Evolutionary conservation across 2,888 invertebrate species (phyloP).

Genomic region (Drosophila buzzatii): DNA sequence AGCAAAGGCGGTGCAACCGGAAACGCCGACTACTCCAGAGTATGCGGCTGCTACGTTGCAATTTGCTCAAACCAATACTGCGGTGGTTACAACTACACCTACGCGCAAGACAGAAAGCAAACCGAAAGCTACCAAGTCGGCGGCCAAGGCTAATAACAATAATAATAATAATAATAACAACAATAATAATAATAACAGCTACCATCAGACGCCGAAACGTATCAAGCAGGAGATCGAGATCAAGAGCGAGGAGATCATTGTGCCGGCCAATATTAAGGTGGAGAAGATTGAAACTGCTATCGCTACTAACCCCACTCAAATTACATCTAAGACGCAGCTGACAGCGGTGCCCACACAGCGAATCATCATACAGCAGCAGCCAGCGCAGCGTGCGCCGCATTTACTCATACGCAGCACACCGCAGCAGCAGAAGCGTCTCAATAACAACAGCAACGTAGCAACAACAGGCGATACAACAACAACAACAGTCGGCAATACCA

Average conservation of each 20-base stretch:
- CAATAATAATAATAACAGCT: conserved; percentile 69
- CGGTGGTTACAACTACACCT: conserved; percentile 34
- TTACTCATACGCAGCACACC: conserved; percentile 46
- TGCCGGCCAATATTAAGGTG: conserved; percentile 81
- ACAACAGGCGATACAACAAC: conserved; percentile 53
- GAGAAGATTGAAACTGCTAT: conserved; percentile 79
- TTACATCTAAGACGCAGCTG: conserved; percentile 26
- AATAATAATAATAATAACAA: conserved; percentile 51
- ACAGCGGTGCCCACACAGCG: conserved; percentile 37
- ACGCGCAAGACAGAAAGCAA: conserved; percentile 46
- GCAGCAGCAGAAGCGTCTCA: conserved; percentile 64
- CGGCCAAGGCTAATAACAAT: conserved; percentile 63
- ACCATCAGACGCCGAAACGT: conserved; percentile 77
- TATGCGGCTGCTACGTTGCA: conserved; percentile 91
- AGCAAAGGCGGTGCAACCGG: conserved; percentile 75
- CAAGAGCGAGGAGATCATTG: conserved; percentile 83
- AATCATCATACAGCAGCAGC: conserved; percentile 66
- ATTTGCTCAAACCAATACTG: conserved; percentile 86
- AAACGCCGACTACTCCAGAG: conserved; percentile 92
- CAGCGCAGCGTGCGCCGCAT: conserved; percentile 55
- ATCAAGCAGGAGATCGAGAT: conserved; percentile 84
- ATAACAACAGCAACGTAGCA: conserved; percentile 45
- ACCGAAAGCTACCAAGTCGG: conserved; percentile 48
- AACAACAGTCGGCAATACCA: conserved; percentile 70
- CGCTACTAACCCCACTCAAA: conserved; percentile 17